A percentile compares a stretch with the other conserved stretches of the same genome.
Conservation (phyloP, 2,797 vertebrate genomes). For the Fistularia commersonii region DNA sequence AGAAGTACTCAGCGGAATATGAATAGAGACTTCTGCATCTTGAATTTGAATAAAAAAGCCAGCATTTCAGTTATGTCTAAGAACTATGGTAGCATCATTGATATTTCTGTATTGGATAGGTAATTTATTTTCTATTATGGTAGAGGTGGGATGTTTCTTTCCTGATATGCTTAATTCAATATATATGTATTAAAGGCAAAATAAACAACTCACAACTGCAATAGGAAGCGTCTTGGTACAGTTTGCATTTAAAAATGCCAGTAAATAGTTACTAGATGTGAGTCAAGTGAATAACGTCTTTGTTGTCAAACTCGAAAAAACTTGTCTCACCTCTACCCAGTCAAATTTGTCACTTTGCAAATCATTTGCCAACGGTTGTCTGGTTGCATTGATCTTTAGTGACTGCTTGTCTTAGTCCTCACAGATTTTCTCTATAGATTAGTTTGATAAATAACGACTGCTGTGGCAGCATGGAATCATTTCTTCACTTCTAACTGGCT, state of each 20-base stretch:
- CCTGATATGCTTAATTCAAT: too few relatives aligned
- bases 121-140: too few relatives aligned
- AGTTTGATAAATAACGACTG: conserved; percentile 34
- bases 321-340: conserved; percentile 43
- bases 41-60: too few relatives aligned
- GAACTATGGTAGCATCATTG: too few relatives aligned
- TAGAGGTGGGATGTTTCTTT: too few relatives aligned
- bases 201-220: too few relatives aligned
- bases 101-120: too few relatives aligned
- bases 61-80: too few relatives aligned
- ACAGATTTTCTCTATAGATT: conserved; percentile 56
- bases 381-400: conserved; percentile 56
- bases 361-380: conserved; percentile 53
- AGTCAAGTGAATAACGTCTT: conserved; percentile 40
- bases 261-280: conserved; percentile 26
- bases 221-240: too few relatives aligned
- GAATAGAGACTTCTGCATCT: too few relatives aligned
- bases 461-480: conserved; percentile 23
- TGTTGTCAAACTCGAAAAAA: conserved; percentile 46
- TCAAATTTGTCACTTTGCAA: conserved; percentile 55
- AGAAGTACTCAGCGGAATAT: too few relatives aligned
- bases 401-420: conserved; percentile 46
- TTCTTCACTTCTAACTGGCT: conserved; percentile 2
- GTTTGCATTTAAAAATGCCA: conserved; percentile 15
- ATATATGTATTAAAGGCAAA: background rate